phyloP scores from a whole-genome alignment of 2,113 vertebrate genomes.

The Balaeniceps rex region DNA sequence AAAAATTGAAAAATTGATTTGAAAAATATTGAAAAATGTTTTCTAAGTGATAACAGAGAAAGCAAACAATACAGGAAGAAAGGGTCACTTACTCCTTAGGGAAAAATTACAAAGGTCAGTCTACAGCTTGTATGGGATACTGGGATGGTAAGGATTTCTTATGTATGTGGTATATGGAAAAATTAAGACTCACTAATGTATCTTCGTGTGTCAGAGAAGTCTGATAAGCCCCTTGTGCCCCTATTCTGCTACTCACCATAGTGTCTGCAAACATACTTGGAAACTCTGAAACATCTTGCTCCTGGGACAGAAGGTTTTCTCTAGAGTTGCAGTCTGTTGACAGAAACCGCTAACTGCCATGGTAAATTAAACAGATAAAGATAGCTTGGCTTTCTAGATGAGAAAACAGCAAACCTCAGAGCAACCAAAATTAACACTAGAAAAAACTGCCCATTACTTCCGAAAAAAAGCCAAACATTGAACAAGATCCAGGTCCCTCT shows the following conservation, averaged over 20 bases:
- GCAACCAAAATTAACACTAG: neutral
- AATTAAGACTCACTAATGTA: neutral
- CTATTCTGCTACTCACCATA: neutral
- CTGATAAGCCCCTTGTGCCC: neutral
- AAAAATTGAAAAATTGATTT: neutral
- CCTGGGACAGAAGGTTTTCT: neutral
- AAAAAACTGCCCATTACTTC: neutral
- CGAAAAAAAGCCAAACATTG: fast-evolving
- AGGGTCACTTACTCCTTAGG: neutral
- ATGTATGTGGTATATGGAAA: neutral
- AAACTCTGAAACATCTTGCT: neutral
- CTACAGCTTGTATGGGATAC: neutral
- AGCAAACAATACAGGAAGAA: neutral
- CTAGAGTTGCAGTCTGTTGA: neutral
- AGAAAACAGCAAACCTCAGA: neutral
- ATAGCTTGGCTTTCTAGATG: neutral
- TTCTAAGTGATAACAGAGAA: neutral
- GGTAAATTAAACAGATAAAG: neutral
- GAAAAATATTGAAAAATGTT: neutral
- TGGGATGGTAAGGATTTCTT: neutral
- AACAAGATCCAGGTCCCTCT: neutral
- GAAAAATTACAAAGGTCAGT: neutral
- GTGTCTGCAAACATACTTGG: neutral
- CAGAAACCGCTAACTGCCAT: neutral
- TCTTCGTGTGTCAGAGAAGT: neutral